These are phyloP conservation scores for Calcarius lapponicus DNA, from an alignment of 2,797 vertebrate species.

Conservation along the genomic window DNA sequence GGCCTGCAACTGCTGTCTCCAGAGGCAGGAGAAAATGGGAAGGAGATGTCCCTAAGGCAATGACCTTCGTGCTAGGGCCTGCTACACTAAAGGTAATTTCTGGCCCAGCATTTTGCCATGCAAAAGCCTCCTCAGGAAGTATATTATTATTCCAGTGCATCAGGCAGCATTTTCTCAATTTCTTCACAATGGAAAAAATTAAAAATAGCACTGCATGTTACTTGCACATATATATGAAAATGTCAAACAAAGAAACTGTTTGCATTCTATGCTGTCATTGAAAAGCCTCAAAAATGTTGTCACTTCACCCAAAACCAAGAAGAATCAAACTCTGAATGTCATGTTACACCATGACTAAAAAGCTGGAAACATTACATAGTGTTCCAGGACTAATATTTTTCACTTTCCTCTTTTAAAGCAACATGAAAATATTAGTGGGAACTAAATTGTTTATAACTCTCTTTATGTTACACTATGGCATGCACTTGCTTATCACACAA, in stretches of 20 bases:
- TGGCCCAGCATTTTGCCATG: neutral
- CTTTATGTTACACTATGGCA: neutral
- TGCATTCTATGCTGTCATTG: neutral
- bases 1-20: neutral
- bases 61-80: neutral
- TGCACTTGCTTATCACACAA: neutral
- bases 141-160: neutral
- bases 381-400: neutral
- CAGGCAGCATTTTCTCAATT: neutral
- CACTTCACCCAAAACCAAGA: neutral
- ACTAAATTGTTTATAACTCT: neutral
- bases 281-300: neutral
- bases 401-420: neutral
- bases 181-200: neutral
- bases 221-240: neutral
- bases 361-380: neutral
- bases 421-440: neutral
- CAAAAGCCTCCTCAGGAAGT: neutral
- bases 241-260: neutral
- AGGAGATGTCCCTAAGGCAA: neutral
- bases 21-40: neutral
- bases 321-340: neutral
- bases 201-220: neutral
- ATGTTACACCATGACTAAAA: neutral
- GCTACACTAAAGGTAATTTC: neutral